Evolutionary conservation across 2,113 vertebrate genomes (phyloP).

Genomic region (Crotalus helleri): DNA sequence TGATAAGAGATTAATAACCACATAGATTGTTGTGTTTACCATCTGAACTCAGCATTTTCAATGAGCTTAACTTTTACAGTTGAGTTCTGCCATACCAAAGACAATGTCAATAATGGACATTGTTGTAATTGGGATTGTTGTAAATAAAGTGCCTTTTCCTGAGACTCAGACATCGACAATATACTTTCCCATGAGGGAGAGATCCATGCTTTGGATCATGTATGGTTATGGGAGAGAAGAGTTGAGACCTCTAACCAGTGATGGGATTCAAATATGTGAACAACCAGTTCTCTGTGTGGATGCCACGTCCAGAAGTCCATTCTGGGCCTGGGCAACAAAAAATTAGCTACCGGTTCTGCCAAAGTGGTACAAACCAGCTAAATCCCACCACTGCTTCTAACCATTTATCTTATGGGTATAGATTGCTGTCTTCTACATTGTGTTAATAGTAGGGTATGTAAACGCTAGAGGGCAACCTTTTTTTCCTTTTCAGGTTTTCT

Average conservation of each 20-base stretch:
- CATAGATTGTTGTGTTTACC: background rate
- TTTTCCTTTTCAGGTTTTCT: background rate
- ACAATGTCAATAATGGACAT: background rate
- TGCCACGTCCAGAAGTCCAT: too few relatives aligned
- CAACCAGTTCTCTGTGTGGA: too few relatives aligned
- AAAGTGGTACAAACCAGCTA: too few relatives aligned
- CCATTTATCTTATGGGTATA: background rate
- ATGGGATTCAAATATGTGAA: too few relatives aligned
- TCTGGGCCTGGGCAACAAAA: too few relatives aligned
- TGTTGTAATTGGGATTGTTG: background rate
- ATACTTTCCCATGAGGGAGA: background rate
- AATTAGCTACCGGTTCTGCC: too few relatives aligned
- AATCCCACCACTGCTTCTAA: background rate
- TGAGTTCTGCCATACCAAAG: background rate
- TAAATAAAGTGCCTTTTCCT: background rate
- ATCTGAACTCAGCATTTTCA: background rate
- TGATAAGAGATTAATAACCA: background rate
- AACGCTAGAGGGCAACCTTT: background rate
- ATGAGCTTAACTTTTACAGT: background rate
- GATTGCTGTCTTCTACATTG: background rate
- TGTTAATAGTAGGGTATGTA: background rate
- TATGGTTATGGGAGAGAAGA: background rate
- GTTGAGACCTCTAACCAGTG: background rate
- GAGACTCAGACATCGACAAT: background rate
- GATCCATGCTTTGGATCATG: background rate